Conservation (phyloP, 53 echinoderm and acorn worm genomes). For the Holothuria scabra region DNA sequence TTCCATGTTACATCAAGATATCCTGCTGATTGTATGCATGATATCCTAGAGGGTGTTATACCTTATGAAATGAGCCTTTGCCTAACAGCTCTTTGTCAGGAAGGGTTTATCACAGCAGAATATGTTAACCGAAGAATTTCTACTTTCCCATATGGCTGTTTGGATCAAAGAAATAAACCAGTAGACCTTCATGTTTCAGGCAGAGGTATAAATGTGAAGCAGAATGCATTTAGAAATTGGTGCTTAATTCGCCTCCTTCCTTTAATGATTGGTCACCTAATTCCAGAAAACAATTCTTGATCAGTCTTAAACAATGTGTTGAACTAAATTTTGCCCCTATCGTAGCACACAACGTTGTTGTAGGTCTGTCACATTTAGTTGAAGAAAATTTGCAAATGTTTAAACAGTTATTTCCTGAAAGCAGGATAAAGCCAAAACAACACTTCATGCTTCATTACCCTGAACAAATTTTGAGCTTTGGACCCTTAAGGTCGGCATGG, state of each 20-base stretch:
- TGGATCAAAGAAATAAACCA: not conserved
- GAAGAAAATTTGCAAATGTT: slow-evolving; percentile 23
- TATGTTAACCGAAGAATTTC: not conserved
- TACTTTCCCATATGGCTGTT: not conserved
- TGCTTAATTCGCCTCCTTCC: slow-evolving; percentile 12
- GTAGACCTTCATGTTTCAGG: not conserved
- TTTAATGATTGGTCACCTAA: slow-evolving; percentile 10
- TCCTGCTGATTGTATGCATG: slow-evolving; percentile 48
- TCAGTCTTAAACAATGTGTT: slow-evolving; percentile 4
- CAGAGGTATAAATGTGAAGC: slow-evolving; percentile 11
- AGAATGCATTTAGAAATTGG: slow-evolving; percentile 6
- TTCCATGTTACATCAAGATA: slow-evolving; percentile 7
- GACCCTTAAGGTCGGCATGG: slow-evolving; percentile 23
- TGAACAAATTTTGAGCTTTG: slow-evolving; percentile 21
- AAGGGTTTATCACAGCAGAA: not conserved
- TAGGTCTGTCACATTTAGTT: slow-evolving; percentile 4
- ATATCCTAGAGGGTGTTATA: slow-evolving; percentile 21
- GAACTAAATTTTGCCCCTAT: not conserved
- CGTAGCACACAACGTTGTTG: not conserved
- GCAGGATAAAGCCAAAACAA: slow-evolving; percentile 24
- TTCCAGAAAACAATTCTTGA: not conserved
- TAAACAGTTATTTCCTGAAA: slow-evolving; percentile 9
- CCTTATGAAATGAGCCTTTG: not conserved
- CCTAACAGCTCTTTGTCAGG: not conserved
- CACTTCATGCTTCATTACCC: slow-evolving; percentile 25